Conservation (phyloP, 2,888 invertebrate genomes). For the Uropetala carovei region DNA sequence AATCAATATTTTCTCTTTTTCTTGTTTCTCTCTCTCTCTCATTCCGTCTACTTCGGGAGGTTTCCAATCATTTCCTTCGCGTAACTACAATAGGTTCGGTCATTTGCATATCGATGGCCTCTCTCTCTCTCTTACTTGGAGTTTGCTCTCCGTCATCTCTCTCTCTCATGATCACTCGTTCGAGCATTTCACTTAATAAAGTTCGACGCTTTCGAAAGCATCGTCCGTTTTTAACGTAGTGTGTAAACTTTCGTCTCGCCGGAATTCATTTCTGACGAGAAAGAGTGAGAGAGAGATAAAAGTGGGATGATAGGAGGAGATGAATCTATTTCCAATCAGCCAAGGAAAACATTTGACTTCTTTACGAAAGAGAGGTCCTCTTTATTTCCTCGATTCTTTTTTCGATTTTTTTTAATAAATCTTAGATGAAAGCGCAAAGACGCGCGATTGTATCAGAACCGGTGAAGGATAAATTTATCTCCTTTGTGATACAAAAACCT, state of each 20-base stretch:
- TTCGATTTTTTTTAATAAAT: not conserved
- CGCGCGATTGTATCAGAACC: too few species aligned
- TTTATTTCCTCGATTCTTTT: not conserved
- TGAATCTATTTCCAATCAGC: conserved; percentile 1
- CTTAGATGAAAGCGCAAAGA: too few species aligned
- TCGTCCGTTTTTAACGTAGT: not conserved
- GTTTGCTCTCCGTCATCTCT: not conserved
- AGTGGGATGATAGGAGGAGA: not conserved
- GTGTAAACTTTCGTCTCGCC: not conserved
- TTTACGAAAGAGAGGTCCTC: too few species aligned
- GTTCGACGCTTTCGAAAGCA: conserved; percentile 32
- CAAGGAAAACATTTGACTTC: conserved; percentile 18
- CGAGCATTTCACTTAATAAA: conserved; percentile 30
- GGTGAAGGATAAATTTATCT: too few species aligned
- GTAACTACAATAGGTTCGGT: not conserved
- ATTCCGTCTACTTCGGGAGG: not conserved
- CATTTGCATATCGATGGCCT: too few species aligned
- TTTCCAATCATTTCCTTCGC: not conserved
- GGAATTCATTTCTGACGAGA: not conserved
- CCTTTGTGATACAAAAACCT: too few species aligned
- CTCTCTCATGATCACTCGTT: not conserved
- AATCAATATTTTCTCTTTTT: not conserved
- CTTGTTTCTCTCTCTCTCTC: not conserved
- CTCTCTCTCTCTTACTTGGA: too few species aligned
- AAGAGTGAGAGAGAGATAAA: too few species aligned